Evolutionary conservation across 2,888 invertebrate species (phyloP).

Genomic region (Acleris cristana): DNA sequence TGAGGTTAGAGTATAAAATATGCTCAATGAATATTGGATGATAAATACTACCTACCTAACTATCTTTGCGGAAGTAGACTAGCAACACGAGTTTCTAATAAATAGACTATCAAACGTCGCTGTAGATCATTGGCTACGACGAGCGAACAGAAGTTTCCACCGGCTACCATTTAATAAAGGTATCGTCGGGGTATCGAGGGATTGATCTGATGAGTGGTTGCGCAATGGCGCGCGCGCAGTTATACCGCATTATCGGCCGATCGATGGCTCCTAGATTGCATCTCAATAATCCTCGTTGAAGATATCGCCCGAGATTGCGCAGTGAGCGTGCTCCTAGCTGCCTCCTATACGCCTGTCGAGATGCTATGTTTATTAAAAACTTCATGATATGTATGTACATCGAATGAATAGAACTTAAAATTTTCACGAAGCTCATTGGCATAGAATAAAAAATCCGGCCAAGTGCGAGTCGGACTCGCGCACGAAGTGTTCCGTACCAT

Average conservation of each 20-base stretch:
- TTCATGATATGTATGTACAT: conserved; percentile 1
- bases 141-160: conserved; percentile 26
- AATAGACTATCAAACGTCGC: background rate
- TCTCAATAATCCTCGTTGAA: conserved; percentile 78
- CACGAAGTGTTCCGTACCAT: too few relatives aligned
- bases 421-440: too few relatives aligned
- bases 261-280: conserved; percentile 80
- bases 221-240: conserved; percentile 71
- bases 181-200: conserved; percentile 69
- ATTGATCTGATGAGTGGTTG: conserved; percentile 76
- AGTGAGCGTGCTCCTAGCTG: conserved; percentile 63
- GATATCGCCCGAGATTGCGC: conserved; percentile 70
- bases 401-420: background rate
- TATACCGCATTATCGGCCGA: conserved; percentile 78
- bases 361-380: conserved; percentile 56
- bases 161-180: conserved; percentile 80
- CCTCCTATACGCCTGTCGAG: conserved; percentile 65
- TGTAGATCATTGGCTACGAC: conserved; percentile 1
- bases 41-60: too few relatives aligned
- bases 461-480: too few relatives aligned
- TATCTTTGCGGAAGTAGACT: too few relatives aligned
- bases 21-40: background rate
- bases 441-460: too few relatives aligned
- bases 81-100: too few relatives aligned
- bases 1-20: background rate